These are phyloP conservation scores for Hypomecis punctinalis DNA, from an alignment of 2,888 invertebrate species.

Conservation along the genomic window DNA sequence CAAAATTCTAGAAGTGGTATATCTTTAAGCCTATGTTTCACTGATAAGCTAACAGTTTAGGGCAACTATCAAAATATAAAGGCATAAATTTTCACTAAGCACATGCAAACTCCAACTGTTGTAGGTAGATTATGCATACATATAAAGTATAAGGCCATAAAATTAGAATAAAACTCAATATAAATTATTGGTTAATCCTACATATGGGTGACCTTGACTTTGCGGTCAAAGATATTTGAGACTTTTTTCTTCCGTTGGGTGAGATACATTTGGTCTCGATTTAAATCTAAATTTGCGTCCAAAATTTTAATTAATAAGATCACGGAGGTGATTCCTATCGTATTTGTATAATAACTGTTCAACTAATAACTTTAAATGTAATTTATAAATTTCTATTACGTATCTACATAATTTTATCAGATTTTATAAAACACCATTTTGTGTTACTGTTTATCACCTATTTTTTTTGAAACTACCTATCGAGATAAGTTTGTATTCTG, in stretches of 20 bases:
- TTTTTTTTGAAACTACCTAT: too few relatives aligned
- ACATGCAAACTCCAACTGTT: constrained; percentile 19
- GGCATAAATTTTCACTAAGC: constrained; percentile 16
- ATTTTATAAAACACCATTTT: too few relatives aligned
- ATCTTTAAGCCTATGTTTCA: too few relatives aligned
- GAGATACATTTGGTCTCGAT: neutral
- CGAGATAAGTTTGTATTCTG: too few relatives aligned
- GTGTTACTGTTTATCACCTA: too few relatives aligned
- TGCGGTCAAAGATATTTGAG: constrained; percentile 20
- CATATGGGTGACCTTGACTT: constrained; percentile 29
- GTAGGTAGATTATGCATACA: constrained; percentile 23
- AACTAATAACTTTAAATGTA: too few relatives aligned
- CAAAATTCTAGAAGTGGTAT: neutral
- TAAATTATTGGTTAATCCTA: constrained; percentile 25
- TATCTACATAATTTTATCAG: too few relatives aligned
- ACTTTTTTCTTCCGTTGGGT: constrained; percentile 1
- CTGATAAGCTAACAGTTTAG: neutral
- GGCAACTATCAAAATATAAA: constrained; percentile 9
- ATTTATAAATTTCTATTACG: too few relatives aligned
- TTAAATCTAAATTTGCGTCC: constrained; percentile 9
- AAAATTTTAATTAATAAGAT: constrained; percentile 2
- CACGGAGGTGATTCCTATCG: neutral
- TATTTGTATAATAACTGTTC: neutral
- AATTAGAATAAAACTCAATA: constrained; percentile 30
- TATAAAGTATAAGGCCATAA: constrained; percentile 25